Evolutionary conservation across 2,113 vertebrate genomes (phyloP), one percentile per base, ranked within the genome.

Genomic region (Shinisaurus crocodilurus): DNA sequence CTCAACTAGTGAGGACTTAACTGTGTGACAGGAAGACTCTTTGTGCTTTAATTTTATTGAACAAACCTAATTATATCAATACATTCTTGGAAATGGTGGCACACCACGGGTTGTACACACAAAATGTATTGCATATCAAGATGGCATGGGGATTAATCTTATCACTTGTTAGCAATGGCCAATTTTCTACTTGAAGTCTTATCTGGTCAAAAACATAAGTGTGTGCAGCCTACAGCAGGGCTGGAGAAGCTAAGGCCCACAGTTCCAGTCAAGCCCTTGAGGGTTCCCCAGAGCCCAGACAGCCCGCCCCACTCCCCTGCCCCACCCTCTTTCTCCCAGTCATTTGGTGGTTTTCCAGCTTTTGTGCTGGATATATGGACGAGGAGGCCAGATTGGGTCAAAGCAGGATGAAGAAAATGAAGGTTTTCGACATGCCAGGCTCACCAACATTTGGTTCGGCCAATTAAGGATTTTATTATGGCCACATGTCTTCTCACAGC

Each of bases 11-110:
- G n/a, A 88, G 27, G 13, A 45, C 23, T 60, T 57, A 65, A 25
- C 45, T 63, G 83, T 88, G 81, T 91, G 29, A 84, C 27, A 27
- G 85, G 70, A 93, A 94, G 83, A 77, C 69, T 82, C 25, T 50
- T 72, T 72, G 32, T 70, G 10, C n/a, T 67, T 85, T 84, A 67
- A 84, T 76, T 37, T 83, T 45, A 72, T 89, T 76, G 12, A 75
- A 40, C 48, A 57, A 60, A 29, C n/a, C 48, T 82, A 13, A 34
- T 89, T 10, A 1, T 60, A 3, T 82, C 50, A 57, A n/a, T 82
- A 1, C 12, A n/a, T 82, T 57, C 32, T n/a, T 82, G 79, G 54
- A 82, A 57, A 18, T 82, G 34, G 18, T n/a, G 12, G 32, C 32
- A n/a, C 15, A 34, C 50, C 27, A n/a, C 16, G 13, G 18, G 16